Conservation (phyloP, 2,113 vertebrate species). For the Thinocorus orbignyianus region DNA sequence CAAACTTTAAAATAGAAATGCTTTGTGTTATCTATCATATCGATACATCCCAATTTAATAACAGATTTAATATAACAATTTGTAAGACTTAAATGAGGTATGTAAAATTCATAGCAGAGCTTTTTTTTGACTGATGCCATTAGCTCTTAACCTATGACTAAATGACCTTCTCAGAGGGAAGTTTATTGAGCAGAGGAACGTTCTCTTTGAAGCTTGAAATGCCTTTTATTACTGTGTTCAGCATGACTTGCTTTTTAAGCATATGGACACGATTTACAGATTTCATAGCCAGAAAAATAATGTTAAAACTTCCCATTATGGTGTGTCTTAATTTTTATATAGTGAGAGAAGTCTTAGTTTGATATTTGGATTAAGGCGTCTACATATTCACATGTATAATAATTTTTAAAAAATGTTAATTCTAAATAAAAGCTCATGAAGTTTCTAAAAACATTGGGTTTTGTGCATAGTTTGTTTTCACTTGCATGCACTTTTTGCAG, state of each 20-base stretch:
- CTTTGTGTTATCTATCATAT: not conserved
- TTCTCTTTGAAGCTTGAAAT: constrained; percentile 43
- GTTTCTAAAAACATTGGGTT: not conserved
- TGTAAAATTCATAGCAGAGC: constrained; percentile 7
- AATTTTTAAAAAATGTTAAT: not conserved
- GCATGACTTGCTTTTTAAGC: not conserved
- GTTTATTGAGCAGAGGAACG: constrained; percentile 1
- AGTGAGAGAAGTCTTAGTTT: not conserved
- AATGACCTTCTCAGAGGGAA: constrained; percentile 13
- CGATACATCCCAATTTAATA: not conserved
- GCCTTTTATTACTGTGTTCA: constrained; percentile 34
- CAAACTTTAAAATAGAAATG: not conserved
- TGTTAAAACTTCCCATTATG: not conserved
- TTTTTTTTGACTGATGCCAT: not conserved
- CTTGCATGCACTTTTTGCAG: not conserved
- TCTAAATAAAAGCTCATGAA: not conserved
- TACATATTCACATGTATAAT: not conserved
- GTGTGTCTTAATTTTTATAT: not conserved
- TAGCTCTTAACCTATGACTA: constrained; percentile 27
- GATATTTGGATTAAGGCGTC: not conserved
- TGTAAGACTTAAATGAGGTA: not conserved
- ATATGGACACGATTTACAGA: constrained; percentile 45
- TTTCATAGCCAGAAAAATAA: constrained; percentile 15
- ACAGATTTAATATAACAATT: not conserved
- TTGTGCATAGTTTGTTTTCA: not conserved